phyloP scores from a whole-genome alignment of 2,113 vertebrate species.

The Barbus barbus region DNA sequence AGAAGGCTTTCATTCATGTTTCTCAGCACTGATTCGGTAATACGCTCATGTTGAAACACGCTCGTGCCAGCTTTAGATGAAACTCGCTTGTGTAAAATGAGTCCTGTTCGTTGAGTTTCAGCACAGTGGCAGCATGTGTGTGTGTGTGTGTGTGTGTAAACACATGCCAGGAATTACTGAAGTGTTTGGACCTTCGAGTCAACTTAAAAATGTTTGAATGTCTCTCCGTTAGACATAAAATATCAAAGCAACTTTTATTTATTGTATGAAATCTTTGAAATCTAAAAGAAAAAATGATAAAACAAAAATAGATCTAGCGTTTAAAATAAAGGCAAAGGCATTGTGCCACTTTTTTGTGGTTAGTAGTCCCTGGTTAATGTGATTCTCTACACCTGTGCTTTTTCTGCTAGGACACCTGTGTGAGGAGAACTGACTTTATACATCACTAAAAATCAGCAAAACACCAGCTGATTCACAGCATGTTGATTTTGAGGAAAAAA shows the following conservation, averaged over 20 bases:
- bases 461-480: neutral
- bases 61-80: neutral
- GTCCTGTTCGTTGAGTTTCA: neutral
- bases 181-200: neutral
- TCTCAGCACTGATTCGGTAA: neutral
- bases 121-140: neutral
- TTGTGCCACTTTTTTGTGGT: neutral
- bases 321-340: neutral
- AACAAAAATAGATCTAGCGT: neutral
- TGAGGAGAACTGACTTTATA: neutral
- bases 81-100: neutral
- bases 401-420: neutral
- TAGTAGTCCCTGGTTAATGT: neutral
- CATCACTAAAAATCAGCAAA: neutral
- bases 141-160: neutral
- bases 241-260: neutral
- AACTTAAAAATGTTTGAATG: neutral
- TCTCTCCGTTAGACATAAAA: neutral
- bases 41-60: slow-evolving; percentile 28
- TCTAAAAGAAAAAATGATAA: neutral
- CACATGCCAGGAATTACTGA: neutral
- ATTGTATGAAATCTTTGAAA: neutral
- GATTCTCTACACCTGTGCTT: neutral
- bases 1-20: neutral
- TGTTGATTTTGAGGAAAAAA: no score